Evolutionary conservation across 2,113 vertebrate genomes (phyloP), one percentile per base, ranked within the genome.

Genomic region (Gadus chalcogrammus): DNA sequence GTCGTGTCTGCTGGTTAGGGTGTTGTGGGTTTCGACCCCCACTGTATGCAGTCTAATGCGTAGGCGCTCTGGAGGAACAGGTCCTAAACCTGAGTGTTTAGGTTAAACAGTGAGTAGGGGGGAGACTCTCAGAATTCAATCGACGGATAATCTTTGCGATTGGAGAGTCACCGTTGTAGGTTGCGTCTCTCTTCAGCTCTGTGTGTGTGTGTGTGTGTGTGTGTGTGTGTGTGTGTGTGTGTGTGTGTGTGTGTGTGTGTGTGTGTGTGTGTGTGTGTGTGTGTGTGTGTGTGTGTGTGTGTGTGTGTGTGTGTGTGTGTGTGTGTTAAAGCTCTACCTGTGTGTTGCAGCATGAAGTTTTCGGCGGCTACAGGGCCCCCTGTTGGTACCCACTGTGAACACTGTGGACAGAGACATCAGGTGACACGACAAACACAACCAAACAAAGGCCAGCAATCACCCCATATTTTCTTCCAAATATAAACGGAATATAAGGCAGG

Each of bases 401-500:
- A 95, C 89, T 98, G 96, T 27, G 92, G 93, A 2, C 95, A 97
- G 74, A 92, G 88, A 53, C 94, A 97, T 81, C 94, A 96, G 91
- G 95, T 95, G 35, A 68, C 70, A 8, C n/a, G 17, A 55, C 68
- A 78, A 11, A 58, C 38, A 69, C 58, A 48, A 3, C 8, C 4
- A 28, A 8, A 28, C 15, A 15, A 22, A 18, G 4, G 7, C 6
- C 4, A 20, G 8, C 11, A 20, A 59, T 17, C 8, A 18, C 58
- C 5, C 58, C 58, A 59, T n/a, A 2, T 35, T 35, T 5, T 35
- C 31, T 35, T 35, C 31, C 31, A 35, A 35, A 35, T 35, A 7
- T 35, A 35, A 35, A 35, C 31, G 4, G 31, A 35, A 35, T 7
- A 35, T 35, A 35, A 35, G 24, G 2, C 24, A 24, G 1, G 24